Evolutionary conservation across 2,113 vertebrate genomes (phyloP).

Genomic region (Ammodytes dubius): DNA sequence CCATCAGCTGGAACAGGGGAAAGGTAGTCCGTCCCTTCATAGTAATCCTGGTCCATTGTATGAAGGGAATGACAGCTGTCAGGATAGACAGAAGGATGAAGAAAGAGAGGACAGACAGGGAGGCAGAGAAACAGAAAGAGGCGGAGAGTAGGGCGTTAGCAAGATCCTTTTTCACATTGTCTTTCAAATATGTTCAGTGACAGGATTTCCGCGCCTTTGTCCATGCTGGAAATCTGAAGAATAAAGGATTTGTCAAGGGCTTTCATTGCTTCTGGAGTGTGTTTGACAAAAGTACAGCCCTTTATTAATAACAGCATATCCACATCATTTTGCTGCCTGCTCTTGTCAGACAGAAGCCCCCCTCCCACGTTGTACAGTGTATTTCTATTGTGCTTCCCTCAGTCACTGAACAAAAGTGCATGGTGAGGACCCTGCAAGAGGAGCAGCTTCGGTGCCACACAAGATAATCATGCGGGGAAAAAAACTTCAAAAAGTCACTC

Average conservation of each 20-base stretch:
- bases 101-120: slow-evolving; percentile 23
- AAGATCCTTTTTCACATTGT: slow-evolving; percentile 30
- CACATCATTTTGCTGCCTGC: slow-evolving; percentile 66
- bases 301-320: slow-evolving; percentile 75
- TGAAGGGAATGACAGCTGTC: slow-evolving; percentile 96
- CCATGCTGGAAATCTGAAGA: slow-evolving; percentile 54
- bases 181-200: slow-evolving; percentile 51
- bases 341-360: slow-evolving; percentile 69
- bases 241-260: slow-evolving; percentile 76
- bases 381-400: slow-evolving; percentile 69
- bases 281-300: slow-evolving; percentile 67
- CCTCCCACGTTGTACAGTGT: slow-evolving; percentile 65
- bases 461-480: slow-evolving; percentile 50
- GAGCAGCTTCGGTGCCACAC: slow-evolving; percentile 62
- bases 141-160: slow-evolving; percentile 45
- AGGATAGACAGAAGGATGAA: slow-evolving; percentile 50
- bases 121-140: slow-evolving; percentile 32
- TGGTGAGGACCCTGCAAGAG: slow-evolving; percentile 51
- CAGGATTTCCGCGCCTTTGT: slow-evolving; percentile 68
- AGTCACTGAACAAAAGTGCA: slow-evolving; percentile 70
- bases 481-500: slow-evolving; percentile 51
- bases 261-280: slow-evolving; percentile 65
- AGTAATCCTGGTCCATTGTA: slow-evolving; percentile 93
- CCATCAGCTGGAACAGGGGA: slow-evolving; percentile 90
- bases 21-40: slow-evolving; percentile 93